A percentile compares a stretch with the other conserved stretches of the same genome.
These are phyloP conservation scores for Phrynocephalus forsythii DNA, from an alignment of 2,797 vertebrate species.

Conservation along the genomic window DNA sequence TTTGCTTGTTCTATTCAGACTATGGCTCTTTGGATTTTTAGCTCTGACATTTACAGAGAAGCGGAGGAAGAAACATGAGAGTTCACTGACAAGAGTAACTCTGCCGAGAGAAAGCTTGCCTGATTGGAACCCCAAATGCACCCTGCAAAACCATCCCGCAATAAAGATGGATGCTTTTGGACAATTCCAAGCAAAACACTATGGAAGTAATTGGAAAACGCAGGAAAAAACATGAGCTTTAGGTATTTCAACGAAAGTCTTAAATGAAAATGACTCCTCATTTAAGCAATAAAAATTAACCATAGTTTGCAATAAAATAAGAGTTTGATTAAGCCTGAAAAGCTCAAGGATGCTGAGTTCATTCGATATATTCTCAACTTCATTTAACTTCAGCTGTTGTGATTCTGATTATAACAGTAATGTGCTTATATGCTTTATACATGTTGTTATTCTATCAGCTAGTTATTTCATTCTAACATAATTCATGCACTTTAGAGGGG, in stretches of 20 bases:
- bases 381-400: background rate
- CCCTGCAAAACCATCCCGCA: background rate
- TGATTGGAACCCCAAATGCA: background rate
- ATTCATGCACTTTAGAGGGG: background rate
- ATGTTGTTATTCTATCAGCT: background rate
- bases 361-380: no score
- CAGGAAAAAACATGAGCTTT: background rate
- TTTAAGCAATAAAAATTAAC: background rate
- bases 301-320: background rate
- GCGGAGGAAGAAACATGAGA: background rate
- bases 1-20: constrained; percentile 29
- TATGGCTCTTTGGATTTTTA: background rate
- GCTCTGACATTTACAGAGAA: constrained; percentile 67
- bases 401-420: background rate
- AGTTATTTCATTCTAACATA: background rate
- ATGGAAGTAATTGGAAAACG: background rate
- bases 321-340: background rate
- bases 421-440: background rate
- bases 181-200: background rate
- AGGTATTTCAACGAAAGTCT: background rate
- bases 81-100: background rate
- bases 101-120: background rate
- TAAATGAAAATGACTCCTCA: background rate
- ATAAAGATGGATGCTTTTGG: background rate
- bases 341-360: background rate